Evolutionary conservation across 2,888 invertebrate species (phyloP), one percentile per base, ranked within the genome.

Genomic region (Machimus atricapillus): DNA sequence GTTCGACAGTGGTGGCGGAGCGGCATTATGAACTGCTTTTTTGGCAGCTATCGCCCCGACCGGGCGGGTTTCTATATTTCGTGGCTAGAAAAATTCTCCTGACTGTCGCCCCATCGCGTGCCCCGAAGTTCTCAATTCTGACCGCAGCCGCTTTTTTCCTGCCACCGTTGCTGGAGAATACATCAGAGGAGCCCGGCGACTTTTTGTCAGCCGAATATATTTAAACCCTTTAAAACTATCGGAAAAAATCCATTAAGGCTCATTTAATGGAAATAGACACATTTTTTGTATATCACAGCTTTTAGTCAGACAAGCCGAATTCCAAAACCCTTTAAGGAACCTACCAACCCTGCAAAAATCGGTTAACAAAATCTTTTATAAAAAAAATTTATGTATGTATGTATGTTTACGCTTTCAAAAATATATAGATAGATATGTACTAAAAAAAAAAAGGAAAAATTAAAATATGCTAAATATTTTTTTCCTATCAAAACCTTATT

Each of bases 81-180:
- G 34, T 46, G 34, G 37, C 58, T 40, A 82, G 58, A 82, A 82
- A 82, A 82, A 58, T 82, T 8, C 58, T 82, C 19, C 27, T 23
- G 56, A n/a, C 56, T 82, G 82, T 82, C 82, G 40, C 82, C 82
- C 82, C 82, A 82, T 82, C 82, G 82, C 82, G 82, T 82, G 82
- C 58, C 9, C 34, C 27, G 19, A 23, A 40, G 31, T 31, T 82
- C 56, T 82, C 56, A 82, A 58, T 82, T 66, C 37, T 58, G 27
- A 23, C 82, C 31, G 34, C 82, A n/a, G 82, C 19, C 58, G 40
- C 37, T 58, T 82, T 82, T 82, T 82, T 82, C 34, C 37, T 43
- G 76, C 37, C 40, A 16, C 76, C 40, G 16, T 34, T 19, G 27
- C 56, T 12, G 27, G 16, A 81, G 56, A 56, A 81, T 27, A 52